These are phyloP conservation scores for Brenthis hecate DNA, from an alignment of 2,888 invertebrate species.

Conservation along the genomic window DNA sequence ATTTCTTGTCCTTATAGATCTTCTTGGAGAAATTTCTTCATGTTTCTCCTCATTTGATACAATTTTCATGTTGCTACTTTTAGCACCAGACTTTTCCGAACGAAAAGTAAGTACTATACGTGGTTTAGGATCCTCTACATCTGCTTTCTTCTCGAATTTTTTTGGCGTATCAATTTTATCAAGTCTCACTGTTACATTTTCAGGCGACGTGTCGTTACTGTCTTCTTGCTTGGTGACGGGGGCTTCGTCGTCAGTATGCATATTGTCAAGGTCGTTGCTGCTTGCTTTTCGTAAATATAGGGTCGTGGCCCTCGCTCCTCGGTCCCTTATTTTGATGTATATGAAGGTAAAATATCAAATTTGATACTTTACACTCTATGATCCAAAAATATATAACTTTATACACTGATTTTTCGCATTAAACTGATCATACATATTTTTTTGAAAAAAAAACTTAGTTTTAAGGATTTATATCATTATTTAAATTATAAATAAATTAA, in stretches of 20 bases:
- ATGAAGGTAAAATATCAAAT: background rate
- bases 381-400: too few relatives aligned
- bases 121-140: conserved; percentile 75
- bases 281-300: conserved; percentile 37
- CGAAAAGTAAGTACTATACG: conserved; percentile 84
- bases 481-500: too few relatives aligned
- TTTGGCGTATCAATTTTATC: conserved; percentile 57
- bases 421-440: too few relatives aligned
- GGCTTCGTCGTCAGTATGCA: conserved; percentile 61
- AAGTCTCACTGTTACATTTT: conserved; percentile 52
- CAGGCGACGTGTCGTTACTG: conserved; percentile 50
- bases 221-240: conserved; percentile 63
- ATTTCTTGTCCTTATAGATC: conserved; percentile 63
- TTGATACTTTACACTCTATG: too few relatives aligned
- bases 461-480: too few relatives aligned
- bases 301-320: conserved; percentile 36
- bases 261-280: conserved; percentile 59
- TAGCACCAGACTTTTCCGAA: conserved; percentile 82
- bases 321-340: background rate
- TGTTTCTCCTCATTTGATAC: conserved; percentile 73
- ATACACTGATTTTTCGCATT: too few relatives aligned
- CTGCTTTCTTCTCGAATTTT: conserved; percentile 57
- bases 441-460: too few relatives aligned
- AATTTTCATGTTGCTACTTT: conserved; percentile 79
- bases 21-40: conserved; percentile 63